Evolutionary conservation across 2,797 vertebrate genomes (phyloP).

Genomic region (Emys orbicularis): DNA sequence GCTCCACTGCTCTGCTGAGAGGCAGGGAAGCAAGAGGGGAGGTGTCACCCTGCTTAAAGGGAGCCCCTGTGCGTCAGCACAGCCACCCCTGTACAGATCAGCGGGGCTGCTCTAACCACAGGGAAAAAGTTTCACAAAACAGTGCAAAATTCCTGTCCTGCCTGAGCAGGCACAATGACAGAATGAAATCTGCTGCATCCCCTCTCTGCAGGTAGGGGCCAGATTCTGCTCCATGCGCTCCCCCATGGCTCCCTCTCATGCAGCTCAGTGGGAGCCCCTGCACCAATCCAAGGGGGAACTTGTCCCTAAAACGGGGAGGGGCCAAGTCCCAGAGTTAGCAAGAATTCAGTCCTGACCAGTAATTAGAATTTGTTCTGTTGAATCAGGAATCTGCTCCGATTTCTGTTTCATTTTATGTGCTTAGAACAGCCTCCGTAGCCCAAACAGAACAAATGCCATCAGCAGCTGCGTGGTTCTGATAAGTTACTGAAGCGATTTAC

Average conservation of each 20-base stretch:
- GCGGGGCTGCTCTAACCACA: neutral
- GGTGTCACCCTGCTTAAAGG: neutral
- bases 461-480: neutral
- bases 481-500: neutral
- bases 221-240: neutral
- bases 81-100: neutral
- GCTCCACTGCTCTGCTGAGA: neutral
- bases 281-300: neutral
- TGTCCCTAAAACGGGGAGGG: neutral
- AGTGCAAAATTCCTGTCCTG: neutral
- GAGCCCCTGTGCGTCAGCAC: neutral
- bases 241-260: neutral
- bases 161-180: neutral
- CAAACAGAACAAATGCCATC: rapidly evolving
- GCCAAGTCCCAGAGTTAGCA: no score
- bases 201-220: neutral
- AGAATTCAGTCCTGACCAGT: neutral
- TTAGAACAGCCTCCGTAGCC: rapidly evolving
- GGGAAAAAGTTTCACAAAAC: neutral
- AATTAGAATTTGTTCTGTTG: neutral
- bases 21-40: neutral
- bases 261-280: no score
- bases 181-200: neutral
- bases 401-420: neutral
- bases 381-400: neutral